Evolutionary conservation across 2,113 vertebrate genomes (phyloP), one percentile per base, ranked within the genome.

Genomic region (Corythaixoides concolor): DNA sequence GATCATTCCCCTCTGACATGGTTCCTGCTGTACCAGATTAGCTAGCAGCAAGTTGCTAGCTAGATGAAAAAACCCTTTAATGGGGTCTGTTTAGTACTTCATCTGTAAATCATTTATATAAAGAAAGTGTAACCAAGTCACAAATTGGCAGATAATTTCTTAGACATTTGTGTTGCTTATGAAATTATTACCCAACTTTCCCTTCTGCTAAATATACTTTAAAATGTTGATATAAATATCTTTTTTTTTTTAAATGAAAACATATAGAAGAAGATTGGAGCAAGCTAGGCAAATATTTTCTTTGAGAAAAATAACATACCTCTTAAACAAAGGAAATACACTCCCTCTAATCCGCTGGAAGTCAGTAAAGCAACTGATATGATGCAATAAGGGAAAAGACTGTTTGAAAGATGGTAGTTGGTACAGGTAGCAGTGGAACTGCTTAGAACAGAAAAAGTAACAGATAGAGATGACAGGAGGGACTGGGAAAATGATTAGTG

Each of bases 1-100:
- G 96, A 97, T 97, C 95, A 93, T 96, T 95, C 80, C 76, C 80
- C 83, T 89, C 89, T 96, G 93, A 97, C 92, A 96, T 91, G 73
- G 66, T 85, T 96, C 90, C 95, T 93, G 93, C 94, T 96, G 95
- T 92, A 95, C 89, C 53, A 95, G 80, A 96, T 94, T 95, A 96
- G 79, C 85, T 96, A 92, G 86, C 90, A 95, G 92, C 95, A 94
- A 96, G 88, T 92, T 90, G 58, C 94, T 89, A 90, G 93, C 85
- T 96, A 90, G 92, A 96, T 96, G 83, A 97, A 94, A 96, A 95
- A 92, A 67, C 0, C 52, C 32, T 96, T 95, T 94, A 97, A 95
- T 95, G 73, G 90, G 73, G 59, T 91, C 85, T 93, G 76, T 95
- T 96, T 95, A 96, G 92, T 93, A 69, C 83, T 95, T 97, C 89